A percentile compares a stretch with the other conserved stretches of the same genome.
Evolutionary conservation across 1,140 invertebrate species (phyloP).

Genomic region (Drosophila paulistorum): DNA sequence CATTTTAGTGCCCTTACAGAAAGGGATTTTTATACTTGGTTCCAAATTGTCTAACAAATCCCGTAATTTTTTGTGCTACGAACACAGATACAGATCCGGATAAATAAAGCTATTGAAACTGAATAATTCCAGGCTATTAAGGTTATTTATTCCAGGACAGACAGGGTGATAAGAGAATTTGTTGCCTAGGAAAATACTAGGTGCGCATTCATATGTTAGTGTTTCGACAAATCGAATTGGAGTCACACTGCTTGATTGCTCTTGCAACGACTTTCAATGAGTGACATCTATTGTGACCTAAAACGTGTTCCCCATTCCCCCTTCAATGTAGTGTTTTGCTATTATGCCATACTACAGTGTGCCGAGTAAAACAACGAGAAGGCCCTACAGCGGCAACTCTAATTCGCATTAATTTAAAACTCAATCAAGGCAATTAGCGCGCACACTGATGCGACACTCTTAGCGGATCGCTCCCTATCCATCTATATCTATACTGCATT

Average conservation of each 20-base stretch:
- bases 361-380: constrained; percentile 42
- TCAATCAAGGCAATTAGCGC: constrained; percentile 79
- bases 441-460: constrained; percentile 58
- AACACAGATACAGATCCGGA: no score
- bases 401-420: constrained; percentile 81
- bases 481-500: constrained; percentile 13
- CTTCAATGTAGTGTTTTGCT: background rate
- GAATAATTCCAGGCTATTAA: no score
- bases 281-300: background rate
- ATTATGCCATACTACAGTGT: background rate
- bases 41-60: no score
- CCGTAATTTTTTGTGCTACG: no score
- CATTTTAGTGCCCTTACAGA: no score
- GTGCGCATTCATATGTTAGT: no score
- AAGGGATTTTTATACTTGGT: no score
- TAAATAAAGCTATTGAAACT: no score
- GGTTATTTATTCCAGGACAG: no score
- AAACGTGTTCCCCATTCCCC: background rate
- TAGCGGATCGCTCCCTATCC: constrained; percentile 32
- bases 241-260: background rate
- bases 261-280: background rate
- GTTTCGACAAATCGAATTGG: background rate
- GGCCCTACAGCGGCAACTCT: constrained; percentile 59
- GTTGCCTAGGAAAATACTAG: no score
- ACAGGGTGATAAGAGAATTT: no score